These are phyloP conservation scores for Didymodactylos carnosus DNA, from an alignment of 2,888 invertebrate genomes.

Conservation along the genomic window DNA sequence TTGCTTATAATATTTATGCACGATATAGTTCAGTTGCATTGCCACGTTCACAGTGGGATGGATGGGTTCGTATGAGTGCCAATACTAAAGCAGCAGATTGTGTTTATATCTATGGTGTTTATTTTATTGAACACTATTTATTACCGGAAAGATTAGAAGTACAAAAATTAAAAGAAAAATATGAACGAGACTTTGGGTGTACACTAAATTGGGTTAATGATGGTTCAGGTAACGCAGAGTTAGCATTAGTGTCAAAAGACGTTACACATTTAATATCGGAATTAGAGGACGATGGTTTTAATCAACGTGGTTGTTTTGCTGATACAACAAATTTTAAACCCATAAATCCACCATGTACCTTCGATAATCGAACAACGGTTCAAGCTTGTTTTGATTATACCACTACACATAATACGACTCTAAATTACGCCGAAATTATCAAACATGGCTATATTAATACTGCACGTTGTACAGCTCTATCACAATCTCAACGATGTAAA, in stretches of 20 bases:
- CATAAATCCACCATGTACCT: neutral
- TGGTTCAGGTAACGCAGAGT: neutral
- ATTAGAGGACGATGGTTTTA: neutral
- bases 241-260: neutral
- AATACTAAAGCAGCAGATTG: neutral
- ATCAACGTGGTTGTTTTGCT: neutral
- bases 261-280: neutral
- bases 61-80: neutral
- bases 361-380: neutral
- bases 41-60: neutral
- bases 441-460: neutral
- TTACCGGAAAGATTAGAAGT: neutral
- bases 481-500: neutral
- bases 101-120: neutral
- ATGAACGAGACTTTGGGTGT: neutral
- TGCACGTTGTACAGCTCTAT: neutral
- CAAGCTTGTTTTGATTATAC: neutral
- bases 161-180: neutral
- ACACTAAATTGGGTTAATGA: neutral
- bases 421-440: neutral
- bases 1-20: neutral
- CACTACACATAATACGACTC: neutral
- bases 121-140: neutral
- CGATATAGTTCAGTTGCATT: neutral
- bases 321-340: neutral